Evolutionary conservation across 2,888 invertebrate genomes (phyloP), one percentile per base, ranked within the genome.

Genomic region (Andrena bicolor): DNA sequence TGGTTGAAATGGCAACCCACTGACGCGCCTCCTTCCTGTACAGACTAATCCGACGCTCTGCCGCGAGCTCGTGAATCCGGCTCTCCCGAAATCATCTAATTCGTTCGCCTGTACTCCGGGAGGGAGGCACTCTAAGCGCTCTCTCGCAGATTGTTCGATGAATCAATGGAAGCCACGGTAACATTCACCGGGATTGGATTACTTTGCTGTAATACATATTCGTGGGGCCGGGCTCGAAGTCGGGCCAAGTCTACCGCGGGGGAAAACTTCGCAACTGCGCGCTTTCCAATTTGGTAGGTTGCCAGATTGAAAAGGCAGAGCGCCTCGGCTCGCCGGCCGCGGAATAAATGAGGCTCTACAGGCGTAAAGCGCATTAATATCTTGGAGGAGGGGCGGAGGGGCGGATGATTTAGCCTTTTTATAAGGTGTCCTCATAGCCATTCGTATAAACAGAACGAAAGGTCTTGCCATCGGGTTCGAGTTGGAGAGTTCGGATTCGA

Each of bases 201-300:
- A 88, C 88, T 87, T 87, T 51, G 72, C 72, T 41, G 87, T 83
- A 87, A 88, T 88, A 88, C 88, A 88, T 88, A 88, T 87, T 86
- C 88, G 80, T 79, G n/a, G 68, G 41, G 77, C 76, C 68, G 61
- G 83, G 65, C 63, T 60, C 70, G 60, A 72, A 83, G 68, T 72
- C 82, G 77, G 64, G 84, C 81, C 78, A 82, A 88, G 82, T 80
- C 82, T 75, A 68, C 77, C 72, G 82, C 58, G 26, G 41, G 82
- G 80, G 84, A 85, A 88, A 90, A 91, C 82, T 91, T 91, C 82
- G 87, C 90, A 89, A 89, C 85, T 90, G 89, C 88, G 87, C 80
- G 80, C 90, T 92, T 91, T 91, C 90, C 92, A 92, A 93, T 93
- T 93, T 93, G 91, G 91, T 91, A 81, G 83, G 84, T 80, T 91